These are phyloP conservation scores for Torymus aiolomorphi DNA, from an alignment of 2,888 invertebrate species.

Conservation along the genomic window DNA sequence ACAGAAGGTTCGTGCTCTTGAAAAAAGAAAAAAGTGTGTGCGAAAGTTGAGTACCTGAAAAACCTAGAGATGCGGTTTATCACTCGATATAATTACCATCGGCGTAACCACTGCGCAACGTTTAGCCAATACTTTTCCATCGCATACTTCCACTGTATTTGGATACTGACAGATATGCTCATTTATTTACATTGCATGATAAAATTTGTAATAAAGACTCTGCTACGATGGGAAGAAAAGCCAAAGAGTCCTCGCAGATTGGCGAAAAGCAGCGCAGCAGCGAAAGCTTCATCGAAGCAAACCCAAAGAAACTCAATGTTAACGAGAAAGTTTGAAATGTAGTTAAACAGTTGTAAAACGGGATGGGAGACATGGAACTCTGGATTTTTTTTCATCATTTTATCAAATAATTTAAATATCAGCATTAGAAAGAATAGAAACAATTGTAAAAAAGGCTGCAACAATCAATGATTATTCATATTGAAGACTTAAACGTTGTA, in stretches of 20 bases:
- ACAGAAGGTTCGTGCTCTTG: background rate
- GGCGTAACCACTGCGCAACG: constrained; percentile 73
- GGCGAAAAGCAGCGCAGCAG: constrained; percentile 75
- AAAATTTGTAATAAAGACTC: constrained; percentile 54
- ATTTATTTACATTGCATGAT: constrained; percentile 58
- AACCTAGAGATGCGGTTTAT: background rate
- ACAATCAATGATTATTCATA: no score
- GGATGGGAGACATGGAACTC: constrained; percentile 60
- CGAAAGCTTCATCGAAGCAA: constrained; percentile 73
- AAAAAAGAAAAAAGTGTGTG: background rate
- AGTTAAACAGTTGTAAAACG: constrained; percentile 44
- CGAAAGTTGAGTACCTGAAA: background rate
- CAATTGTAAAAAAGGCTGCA: no score
- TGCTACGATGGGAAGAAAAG: constrained; percentile 60
- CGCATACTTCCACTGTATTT: constrained; percentile 29
- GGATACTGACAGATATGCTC: constrained; percentile 20
- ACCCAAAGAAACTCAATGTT: constrained; percentile 69
- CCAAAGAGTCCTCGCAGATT: constrained; percentile 68
- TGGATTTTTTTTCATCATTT: constrained; percentile 68
- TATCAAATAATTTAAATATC: no score
- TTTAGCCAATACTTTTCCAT: constrained; percentile 70
- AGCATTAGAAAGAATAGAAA: no score
- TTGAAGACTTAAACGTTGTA: no score
- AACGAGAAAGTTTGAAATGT: constrained; percentile 59
- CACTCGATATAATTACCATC: constrained; percentile 63